Conservation (phyloP, 2,888 invertebrate species). For the Macrophya annulata region DNA sequence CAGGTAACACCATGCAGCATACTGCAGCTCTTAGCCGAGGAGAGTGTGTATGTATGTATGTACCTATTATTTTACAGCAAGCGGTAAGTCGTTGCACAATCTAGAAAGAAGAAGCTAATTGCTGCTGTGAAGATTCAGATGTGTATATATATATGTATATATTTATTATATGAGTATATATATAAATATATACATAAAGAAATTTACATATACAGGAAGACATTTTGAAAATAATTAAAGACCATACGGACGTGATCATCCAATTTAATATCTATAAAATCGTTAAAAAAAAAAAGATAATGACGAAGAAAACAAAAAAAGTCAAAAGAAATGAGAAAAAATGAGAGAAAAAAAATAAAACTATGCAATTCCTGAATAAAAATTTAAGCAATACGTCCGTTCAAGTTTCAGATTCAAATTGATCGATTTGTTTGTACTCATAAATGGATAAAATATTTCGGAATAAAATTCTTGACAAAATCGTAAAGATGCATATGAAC, state of each 20-base stretch:
- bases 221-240: neutral
- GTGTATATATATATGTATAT: too few species aligned
- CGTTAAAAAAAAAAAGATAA: neutral
- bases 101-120: slow-evolving; percentile 56
- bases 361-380: neutral
- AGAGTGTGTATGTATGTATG: slow-evolving; percentile 15
- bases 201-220: neutral
- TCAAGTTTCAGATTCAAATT: too few species aligned
- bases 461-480: too few species aligned
- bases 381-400: neutral
- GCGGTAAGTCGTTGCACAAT: neutral
- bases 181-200: too few species aligned
- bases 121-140: neutral
- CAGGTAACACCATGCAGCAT: too few species aligned
- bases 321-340: neutral
- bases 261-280: neutral
- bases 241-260: neutral
- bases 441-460: neutral
- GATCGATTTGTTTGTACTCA: neutral
- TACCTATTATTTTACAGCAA: slow-evolving; percentile 16
- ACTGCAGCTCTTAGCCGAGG: neutral
- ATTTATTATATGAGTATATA: too few species aligned
- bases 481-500: too few species aligned
- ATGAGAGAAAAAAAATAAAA: too few species aligned
- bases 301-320: neutral